These are phyloP conservation scores for Dipodomys spectabilis DNA, from an alignment of 2,113 vertebrate species.

Conservation along the genomic window DNA sequence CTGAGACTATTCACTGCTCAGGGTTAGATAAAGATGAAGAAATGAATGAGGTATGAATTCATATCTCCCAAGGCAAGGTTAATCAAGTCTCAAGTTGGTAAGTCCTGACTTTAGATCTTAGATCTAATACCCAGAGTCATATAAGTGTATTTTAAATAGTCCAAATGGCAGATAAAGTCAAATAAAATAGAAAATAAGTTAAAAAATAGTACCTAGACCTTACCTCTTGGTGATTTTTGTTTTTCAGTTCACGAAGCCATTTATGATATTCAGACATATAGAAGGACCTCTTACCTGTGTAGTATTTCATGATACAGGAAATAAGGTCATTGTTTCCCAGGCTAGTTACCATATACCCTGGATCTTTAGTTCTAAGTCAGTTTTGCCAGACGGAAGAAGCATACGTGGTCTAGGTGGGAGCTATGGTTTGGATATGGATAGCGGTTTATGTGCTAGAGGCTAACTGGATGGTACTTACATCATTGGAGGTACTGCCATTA, in stretches of 20 bases:
- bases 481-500: not conserved
- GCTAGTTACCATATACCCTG: not conserved
- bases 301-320: not conserved
- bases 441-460: not conserved
- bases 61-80: not conserved
- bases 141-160: not conserved
- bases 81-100: not conserved
- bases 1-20: not conserved
- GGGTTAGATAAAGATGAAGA: not conserved
- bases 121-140: not conserved
- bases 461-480: not conserved
- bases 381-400: not conserved
- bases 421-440: not conserved
- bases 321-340: not conserved
- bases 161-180: not conserved
- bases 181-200: not conserved
- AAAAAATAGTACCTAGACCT: not conserved
- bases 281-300: not conserved
- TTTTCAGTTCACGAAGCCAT: conserved; percentile 10
- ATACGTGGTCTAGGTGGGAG: not conserved
- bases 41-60: not conserved
- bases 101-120: not conserved
- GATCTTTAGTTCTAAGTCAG: not conserved
- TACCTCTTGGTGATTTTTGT: not conserved
- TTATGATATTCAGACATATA: conserved; percentile 1